Conservation (phyloP, 2,113 vertebrate species). For the Heterotis niloticus region DNA sequence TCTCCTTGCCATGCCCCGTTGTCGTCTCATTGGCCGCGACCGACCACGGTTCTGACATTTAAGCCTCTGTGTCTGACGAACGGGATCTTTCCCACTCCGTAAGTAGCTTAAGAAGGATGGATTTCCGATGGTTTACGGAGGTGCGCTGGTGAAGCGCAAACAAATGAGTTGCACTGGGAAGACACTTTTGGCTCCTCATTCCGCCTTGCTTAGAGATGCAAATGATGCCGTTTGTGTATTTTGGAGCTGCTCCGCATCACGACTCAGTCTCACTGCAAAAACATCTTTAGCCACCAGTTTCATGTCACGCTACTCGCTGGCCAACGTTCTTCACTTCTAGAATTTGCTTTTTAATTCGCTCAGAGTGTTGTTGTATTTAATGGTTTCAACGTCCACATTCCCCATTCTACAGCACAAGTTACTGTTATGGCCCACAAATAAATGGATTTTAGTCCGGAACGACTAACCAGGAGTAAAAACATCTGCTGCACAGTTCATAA, state of each 20-base stretch:
- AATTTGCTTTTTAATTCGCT: too few relatives aligned
- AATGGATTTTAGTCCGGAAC: too few relatives aligned
- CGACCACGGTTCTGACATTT: neutral
- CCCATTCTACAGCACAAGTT: too few relatives aligned
- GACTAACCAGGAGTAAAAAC: too few relatives aligned
- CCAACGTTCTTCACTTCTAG: too few relatives aligned
- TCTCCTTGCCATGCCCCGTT: neutral
- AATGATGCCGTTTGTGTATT: slow-evolving; percentile 17
- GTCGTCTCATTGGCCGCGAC: neutral
- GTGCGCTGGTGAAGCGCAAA: neutral
- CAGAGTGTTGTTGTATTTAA: too few relatives aligned
- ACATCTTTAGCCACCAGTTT: neutral
- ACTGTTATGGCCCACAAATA: too few relatives aligned
- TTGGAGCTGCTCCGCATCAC: slow-evolving; percentile 2
- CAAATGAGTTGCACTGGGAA: slow-evolving; percentile 10
- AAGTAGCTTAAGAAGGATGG: slow-evolving; percentile 5
- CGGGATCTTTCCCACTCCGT: slow-evolving; percentile 2
- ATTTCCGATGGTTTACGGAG: slow-evolving; percentile 10
- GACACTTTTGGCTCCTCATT: slow-evolving; percentile 22
- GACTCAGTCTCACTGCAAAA: neutral
- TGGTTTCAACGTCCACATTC: too few relatives aligned
- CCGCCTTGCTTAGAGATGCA: slow-evolving; percentile 29
- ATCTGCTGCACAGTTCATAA: too few relatives aligned
- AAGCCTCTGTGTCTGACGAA: slow-evolving; percentile 3
- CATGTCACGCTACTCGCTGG: too few relatives aligned